Evolutionary conservation across 2,113 vertebrate species (phyloP).

Genomic region (Saimiri boliviensis): DNA sequence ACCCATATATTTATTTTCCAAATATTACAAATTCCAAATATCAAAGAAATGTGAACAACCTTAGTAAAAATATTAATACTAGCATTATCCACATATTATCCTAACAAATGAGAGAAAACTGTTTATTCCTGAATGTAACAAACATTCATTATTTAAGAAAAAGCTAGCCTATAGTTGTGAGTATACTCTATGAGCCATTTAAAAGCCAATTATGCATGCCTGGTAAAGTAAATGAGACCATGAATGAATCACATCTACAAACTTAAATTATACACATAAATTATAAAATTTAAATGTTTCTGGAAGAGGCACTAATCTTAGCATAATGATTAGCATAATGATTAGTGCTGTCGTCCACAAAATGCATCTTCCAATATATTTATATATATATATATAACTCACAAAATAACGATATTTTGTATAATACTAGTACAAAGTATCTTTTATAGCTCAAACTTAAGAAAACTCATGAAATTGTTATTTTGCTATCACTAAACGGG

Average conservation of each 20-base stretch:
- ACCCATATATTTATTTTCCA: neutral
- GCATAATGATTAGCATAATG: neutral
- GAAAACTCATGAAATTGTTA: slow-evolving; percentile 31
- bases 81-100: neutral
- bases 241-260: slow-evolving; percentile 69
- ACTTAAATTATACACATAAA: slow-evolving; percentile 76
- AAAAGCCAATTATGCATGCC: slow-evolving; percentile 68
- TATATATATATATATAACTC: slow-evolving; percentile 33
- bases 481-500: slow-evolving; percentile 50
- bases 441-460: slow-evolving; percentile 47
- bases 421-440: slow-evolving; percentile 27
- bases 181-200: slow-evolving; percentile 55
- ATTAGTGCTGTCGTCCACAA: slow-evolving; percentile 39
- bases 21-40: neutral
- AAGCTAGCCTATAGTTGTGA: slow-evolving; percentile 60
- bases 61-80: slow-evolving; percentile 43
- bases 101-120: neutral
- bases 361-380: slow-evolving; percentile 60
- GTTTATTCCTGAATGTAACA: neutral
- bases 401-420: slow-evolving; percentile 62
- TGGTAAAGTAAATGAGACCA: slow-evolving; percentile 50
- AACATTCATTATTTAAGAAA: slow-evolving; percentile 41
- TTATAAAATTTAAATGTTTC: slow-evolving; percentile 68
- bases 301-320: slow-evolving; percentile 61
- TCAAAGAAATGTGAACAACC: neutral